A percentile compares a stretch with the other conserved stretches of the same genome.
Evolutionary conservation across 2,888 invertebrate genomes (phyloP).

Genomic region (Eulithis prunata): DNA sequence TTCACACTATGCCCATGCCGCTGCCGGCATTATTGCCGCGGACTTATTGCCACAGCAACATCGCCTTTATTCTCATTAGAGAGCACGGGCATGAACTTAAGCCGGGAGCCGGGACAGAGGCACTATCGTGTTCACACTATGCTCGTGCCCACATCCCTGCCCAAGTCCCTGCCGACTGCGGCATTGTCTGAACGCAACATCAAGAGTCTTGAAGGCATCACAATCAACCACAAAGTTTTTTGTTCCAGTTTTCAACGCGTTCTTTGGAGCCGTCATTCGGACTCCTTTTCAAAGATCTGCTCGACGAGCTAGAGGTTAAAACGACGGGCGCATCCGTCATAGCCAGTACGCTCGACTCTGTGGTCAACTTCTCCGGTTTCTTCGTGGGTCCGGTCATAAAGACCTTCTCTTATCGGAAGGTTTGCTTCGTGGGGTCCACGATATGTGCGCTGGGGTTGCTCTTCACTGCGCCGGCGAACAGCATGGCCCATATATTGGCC

Average conservation of each 20-base stretch:
- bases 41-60: too few relatives aligned
- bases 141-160: too few relatives aligned
- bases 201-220: too few relatives aligned
- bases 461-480: conserved; percentile 87
- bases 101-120: too few relatives aligned
- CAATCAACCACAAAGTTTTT: conserved; percentile 9
- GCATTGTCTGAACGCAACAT: too few relatives aligned
- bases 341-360: conserved; percentile 90
- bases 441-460: conserved; percentile 88
- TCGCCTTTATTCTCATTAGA: too few relatives aligned
- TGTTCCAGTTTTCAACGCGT: conserved; percentile 89
- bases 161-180: too few relatives aligned
- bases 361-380: conserved; percentile 91
- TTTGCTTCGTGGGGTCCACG: conserved; percentile 86
- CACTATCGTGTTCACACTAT: too few relatives aligned
- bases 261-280: conserved; percentile 93
- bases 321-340: conserved; percentile 91
- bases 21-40: too few relatives aligned
- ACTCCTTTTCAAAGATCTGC: conserved; percentile 89
- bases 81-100: too few relatives aligned
- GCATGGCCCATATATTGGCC: conserved; percentile 88
- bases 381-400: conserved; percentile 91
- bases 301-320: conserved; percentile 87
- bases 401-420: conserved; percentile 89
- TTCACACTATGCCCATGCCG: too few relatives aligned